Conservation (phyloP, 2,113 vertebrate genomes). For the Entelurus aequoreus region DNA sequence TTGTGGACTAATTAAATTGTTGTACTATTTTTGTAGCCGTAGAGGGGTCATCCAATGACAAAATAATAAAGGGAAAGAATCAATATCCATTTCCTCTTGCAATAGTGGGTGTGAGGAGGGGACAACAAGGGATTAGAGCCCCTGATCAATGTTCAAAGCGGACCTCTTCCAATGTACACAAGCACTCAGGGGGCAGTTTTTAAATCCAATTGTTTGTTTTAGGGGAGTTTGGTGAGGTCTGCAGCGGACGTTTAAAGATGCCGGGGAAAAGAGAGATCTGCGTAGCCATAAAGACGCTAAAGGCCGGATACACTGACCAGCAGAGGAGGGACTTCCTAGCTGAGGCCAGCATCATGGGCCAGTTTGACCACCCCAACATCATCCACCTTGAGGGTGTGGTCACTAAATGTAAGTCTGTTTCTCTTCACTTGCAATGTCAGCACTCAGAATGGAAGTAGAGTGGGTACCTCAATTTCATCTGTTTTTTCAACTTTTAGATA, state of each 20-base stretch:
- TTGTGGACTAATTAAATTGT: slow-evolving; percentile 35
- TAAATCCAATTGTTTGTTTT: slow-evolving; percentile 16
- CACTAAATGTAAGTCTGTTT: slow-evolving; percentile 87
- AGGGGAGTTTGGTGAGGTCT: slow-evolving; percentile 97
- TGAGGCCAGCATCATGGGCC: slow-evolving; percentile 98
- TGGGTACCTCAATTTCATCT: no score
- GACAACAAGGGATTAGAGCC: slow-evolving; percentile 45
- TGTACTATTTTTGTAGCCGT: slow-evolving; percentile 37
- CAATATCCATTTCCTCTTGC: slow-evolving; percentile 66
- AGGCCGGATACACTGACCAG: slow-evolving; percentile 96
- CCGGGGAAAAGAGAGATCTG: slow-evolving; percentile 96
- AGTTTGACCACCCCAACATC: slow-evolving; percentile 97
- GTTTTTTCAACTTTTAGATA: no score
- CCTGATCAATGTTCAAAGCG: slow-evolving; percentile 59
- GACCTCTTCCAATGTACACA: slow-evolving; percentile 25
- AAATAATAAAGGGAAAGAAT: slow-evolving; percentile 66
- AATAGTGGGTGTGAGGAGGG: slow-evolving; percentile 28
- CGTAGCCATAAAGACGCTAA: slow-evolving; percentile 96
- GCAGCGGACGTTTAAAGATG: slow-evolving; percentile 94
- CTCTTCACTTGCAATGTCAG: background rate
- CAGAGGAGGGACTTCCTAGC: slow-evolving; percentile 96
- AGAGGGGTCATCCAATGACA: slow-evolving; percentile 63
- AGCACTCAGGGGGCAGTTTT: slow-evolving; percentile 22
- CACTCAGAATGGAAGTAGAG: background rate
- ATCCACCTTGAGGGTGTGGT: slow-evolving; percentile 97